Evolutionary conservation across 2,888 invertebrate species (phyloP).

Genomic region (Tenthredo scrophulariae): DNA sequence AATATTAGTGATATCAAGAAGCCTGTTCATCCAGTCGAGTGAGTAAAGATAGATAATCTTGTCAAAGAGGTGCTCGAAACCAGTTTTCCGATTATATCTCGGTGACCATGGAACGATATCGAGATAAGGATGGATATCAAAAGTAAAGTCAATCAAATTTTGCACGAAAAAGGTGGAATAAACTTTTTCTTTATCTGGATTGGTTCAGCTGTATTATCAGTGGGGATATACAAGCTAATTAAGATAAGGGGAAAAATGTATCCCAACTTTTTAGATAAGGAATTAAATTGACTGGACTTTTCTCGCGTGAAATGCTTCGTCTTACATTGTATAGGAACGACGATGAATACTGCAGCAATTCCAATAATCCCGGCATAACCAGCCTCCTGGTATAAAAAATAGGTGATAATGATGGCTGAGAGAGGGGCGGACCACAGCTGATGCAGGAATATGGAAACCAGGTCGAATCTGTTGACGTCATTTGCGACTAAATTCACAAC

Average conservation of each 20-base stretch:
- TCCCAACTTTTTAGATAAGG: background rate
- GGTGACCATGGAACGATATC: too few relatives aligned
- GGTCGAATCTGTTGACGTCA: conserved; percentile 96
- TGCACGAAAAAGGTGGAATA: background rate
- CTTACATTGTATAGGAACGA: conserved; percentile 91
- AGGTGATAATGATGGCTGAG: conserved; percentile 85
- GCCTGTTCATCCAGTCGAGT: background rate
- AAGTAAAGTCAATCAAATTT: background rate
- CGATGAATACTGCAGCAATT: conserved; percentile 89
- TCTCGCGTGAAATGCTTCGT: too few relatives aligned
- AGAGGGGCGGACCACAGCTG: conserved; percentile 95
- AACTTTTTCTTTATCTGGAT: background rate
- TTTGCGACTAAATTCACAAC: conserved; percentile 84
- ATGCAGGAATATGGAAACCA: conserved; percentile 92
- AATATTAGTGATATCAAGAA: background rate
- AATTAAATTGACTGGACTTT: background rate
- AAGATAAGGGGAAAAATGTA: background rate
- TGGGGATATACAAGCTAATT: background rate
- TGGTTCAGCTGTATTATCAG: background rate
- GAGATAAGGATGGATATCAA: background rate
- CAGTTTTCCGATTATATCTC: background rate
- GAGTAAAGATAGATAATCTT: background rate
- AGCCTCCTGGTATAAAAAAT: conserved; percentile 88
- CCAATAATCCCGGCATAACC: conserved; percentile 90
- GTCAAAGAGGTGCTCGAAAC: background rate